Conservation (phyloP, 2,113 vertebrate species). For the Vidua chalybeata region DNA sequence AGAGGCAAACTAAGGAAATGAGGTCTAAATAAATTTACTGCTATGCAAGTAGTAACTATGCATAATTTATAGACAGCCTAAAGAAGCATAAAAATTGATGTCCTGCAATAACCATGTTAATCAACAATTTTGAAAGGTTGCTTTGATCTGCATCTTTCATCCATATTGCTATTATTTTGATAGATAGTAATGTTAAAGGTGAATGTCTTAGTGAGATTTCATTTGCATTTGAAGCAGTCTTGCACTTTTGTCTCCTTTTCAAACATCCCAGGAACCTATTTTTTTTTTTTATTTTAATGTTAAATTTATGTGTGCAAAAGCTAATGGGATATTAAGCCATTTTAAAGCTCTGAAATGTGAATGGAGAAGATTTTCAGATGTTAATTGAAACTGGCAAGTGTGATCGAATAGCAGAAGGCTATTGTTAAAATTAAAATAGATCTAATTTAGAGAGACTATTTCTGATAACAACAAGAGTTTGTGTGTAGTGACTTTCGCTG, state of each 20-base stretch:
- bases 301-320: neutral
- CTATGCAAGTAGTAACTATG: neutral
- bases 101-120: neutral
- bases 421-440: neutral
- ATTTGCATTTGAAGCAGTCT: neutral
- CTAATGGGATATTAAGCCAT: neutral
- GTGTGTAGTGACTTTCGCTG: rapidly evolving
- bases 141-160: neutral
- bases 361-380: neutral
- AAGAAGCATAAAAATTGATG: neutral
- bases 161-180: neutral
- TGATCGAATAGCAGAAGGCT: neutral
- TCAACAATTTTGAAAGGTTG: neutral
- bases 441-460: neutral
- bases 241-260: neutral
- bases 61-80: neutral
- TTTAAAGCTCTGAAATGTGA: neutral
- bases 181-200: neutral
- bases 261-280: neutral
- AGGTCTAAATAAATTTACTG: neutral
- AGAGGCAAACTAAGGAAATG: neutral
- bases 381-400: neutral
- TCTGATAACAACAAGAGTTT: neutral
- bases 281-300: neutral
- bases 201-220: neutral